A percentile compares a stretch with the other conserved stretches of the same genome.
Conservation (phyloP, 2,797 vertebrate genomes). For the Eulemur coronatus region DNA sequence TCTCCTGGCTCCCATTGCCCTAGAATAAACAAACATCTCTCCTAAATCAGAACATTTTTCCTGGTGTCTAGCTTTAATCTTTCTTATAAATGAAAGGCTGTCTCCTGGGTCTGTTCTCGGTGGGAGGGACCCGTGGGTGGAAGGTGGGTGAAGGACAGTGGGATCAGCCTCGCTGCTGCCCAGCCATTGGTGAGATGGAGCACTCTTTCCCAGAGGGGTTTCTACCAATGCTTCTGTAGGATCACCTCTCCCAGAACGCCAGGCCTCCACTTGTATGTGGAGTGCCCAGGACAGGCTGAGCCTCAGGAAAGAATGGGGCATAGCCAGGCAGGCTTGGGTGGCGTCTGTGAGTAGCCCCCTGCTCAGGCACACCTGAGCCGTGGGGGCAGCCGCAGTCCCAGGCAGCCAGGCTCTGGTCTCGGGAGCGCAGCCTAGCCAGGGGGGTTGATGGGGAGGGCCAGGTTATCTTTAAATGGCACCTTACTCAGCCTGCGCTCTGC, state of each 20-base stretch:
- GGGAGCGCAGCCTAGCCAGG: neutral
- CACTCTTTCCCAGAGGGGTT: neutral
- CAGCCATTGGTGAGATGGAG: neutral
- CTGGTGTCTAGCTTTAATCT: neutral
- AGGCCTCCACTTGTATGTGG: neutral
- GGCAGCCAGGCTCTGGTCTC: neutral
- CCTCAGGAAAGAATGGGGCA: neutral
- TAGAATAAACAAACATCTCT: neutral
- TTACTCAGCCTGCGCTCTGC: constrained; percentile 58
- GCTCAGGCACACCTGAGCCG: neutral
- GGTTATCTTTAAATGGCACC: constrained; percentile 64
- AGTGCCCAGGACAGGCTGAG: neutral
- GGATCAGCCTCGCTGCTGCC: neutral
- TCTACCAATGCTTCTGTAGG: neutral
- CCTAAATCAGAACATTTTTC: neutral
- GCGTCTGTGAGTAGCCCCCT: neutral
- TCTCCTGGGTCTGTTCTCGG: neutral
- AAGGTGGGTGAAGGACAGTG: neutral
- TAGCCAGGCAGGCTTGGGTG: neutral
- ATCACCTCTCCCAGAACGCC: neutral
- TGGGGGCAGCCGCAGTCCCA: neutral
- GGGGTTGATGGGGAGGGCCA: neutral
- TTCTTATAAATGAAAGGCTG: neutral
- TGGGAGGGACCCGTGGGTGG: neutral
- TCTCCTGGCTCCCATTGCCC: neutral